Conservation (phyloP, 2,113 vertebrate species). For the Ictalurus punctatus region DNA sequence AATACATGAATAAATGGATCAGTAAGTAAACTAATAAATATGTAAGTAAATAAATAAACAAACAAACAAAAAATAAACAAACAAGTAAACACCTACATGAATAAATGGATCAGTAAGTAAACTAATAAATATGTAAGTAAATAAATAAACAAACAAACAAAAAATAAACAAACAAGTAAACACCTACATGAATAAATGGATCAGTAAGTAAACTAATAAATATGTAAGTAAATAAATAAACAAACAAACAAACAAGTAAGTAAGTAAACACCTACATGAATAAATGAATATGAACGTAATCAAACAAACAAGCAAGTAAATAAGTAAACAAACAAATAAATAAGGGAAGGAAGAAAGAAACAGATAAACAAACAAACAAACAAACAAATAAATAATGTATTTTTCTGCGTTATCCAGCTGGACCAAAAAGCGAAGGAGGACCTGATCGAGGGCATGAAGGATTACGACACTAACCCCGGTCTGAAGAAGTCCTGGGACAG, state of each 20-base stretch:
- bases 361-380: neutral
- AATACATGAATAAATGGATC: no score
- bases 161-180: no score
- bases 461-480: constrained; percentile 66
- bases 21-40: no score
- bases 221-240: no score
- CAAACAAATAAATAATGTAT: neutral
- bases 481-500: constrained; percentile 79
- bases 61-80: neutral
- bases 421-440: constrained; percentile 76
- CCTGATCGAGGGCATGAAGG: constrained; percentile 73
- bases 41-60: no score
- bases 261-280: no score
- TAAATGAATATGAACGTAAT: no score
- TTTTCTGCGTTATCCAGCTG: constrained; percentile 60
- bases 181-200: no score
- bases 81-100: no score
- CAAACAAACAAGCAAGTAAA: no score
- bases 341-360: neutral
- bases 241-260: neutral
- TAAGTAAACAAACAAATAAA: neutral
- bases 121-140: neutral
- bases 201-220: no score
- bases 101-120: neutral
- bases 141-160: neutral